A percentile compares a stretch with the other conserved stretches of the same genome.
phyloP scores from a whole-genome alignment of 2,113 vertebrate species.

The Nannospalax galili region DNA sequence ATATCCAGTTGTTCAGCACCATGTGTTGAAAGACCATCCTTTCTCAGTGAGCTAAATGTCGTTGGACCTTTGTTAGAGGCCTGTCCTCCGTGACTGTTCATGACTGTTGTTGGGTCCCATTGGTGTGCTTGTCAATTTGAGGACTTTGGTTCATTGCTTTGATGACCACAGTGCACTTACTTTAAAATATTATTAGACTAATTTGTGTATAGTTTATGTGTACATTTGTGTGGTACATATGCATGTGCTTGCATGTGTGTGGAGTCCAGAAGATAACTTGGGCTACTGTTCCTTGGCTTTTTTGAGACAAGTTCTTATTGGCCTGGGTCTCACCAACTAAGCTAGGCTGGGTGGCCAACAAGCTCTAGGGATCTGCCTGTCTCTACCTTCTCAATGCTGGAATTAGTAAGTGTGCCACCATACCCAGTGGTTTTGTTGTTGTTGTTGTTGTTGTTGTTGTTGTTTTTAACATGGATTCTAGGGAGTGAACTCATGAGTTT shows the following conservation, averaged over 20 bases:
- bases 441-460: too few relatives aligned
- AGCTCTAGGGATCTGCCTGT: too few relatives aligned
- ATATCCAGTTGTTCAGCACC: background rate
- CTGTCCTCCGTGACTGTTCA: background rate
- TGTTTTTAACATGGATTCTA: too few relatives aligned
- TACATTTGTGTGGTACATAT: background rate
- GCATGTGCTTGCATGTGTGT: background rate
- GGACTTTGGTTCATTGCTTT: background rate
- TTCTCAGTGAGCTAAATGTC: background rate
- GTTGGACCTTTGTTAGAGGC: background rate
- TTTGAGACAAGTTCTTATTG: background rate
- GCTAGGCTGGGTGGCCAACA: background rate
- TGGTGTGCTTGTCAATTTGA: background rate
- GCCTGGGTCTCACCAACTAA: too few relatives aligned
- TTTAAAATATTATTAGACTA: background rate
- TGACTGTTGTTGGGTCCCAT: background rate
- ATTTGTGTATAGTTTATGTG: background rate
- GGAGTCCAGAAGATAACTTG: background rate
- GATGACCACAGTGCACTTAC: background rate
- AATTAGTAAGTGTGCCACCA: background rate
- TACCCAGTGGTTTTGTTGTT: background rate
- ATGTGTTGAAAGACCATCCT: background rate
- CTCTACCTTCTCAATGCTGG: background rate
- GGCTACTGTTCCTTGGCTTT: background rate
- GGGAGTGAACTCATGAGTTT: background rate